Conservation (phyloP, 2,797 vertebrate species). For the Chromis chromis region DNA sequence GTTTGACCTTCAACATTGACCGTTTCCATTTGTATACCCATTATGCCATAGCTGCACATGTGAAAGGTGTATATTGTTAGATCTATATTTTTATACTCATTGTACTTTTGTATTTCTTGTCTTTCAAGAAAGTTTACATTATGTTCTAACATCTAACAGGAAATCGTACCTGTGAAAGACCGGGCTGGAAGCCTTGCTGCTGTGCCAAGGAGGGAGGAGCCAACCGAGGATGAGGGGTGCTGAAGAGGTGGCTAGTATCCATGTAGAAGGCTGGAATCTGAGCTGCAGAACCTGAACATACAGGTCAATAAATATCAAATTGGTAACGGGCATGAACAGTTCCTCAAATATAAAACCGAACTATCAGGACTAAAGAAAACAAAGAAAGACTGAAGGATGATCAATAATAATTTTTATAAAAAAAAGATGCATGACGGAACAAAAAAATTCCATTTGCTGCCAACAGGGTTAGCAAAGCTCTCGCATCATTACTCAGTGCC, state of each 20-base stretch:
- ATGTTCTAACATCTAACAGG: not conserved
- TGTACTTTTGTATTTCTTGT: no score
- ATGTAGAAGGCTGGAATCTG: conserved; percentile 99
- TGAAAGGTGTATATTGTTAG: no score
- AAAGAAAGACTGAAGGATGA: not conserved
- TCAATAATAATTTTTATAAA: not conserved
- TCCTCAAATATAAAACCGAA: not conserved
- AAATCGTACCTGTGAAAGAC: conserved; percentile 94
- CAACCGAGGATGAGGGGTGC: conserved; percentile 94
- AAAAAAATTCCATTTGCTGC: no score
- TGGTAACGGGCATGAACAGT: not conserved
- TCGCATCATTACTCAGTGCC: not conserved
- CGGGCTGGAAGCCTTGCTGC: conserved; percentile 96
- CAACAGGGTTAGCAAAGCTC: not conserved
- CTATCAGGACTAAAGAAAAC: not conserved
- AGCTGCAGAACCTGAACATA: conserved; percentile 86
- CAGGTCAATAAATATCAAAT: not conserved
- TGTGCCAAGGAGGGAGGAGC: conserved; percentile 94
- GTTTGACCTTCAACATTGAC: not conserved
- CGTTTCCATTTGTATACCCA: not conserved
- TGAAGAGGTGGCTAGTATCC: conserved; percentile 98
- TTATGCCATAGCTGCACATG: no score
- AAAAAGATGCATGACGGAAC: no score
- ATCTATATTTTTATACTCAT: no score
- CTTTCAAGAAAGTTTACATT: no score